phyloP scores from a whole-genome alignment of 2,888 invertebrate genomes.

The Zele albiditarsus region DNA sequence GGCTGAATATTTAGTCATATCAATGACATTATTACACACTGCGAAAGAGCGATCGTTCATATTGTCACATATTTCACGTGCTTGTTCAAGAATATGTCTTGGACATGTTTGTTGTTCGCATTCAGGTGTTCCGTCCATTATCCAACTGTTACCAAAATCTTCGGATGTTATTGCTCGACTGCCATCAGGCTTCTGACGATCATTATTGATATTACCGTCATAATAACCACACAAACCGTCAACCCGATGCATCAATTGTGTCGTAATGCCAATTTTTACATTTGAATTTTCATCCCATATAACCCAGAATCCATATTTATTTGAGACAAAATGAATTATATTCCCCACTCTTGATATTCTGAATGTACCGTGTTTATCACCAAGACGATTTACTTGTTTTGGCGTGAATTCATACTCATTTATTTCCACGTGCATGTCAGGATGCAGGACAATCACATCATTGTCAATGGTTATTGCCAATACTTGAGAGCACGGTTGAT shows the following conservation, averaged over 20 bases:
- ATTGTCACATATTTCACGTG: constrained; percentile 80
- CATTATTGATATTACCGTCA: constrained; percentile 80
- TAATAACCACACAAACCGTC: constrained; percentile 88
- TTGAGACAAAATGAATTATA: constrained; percentile 80
- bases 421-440: constrained; percentile 64
- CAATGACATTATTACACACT: constrained; percentile 78
- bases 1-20: constrained; percentile 81
- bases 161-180: constrained; percentile 76
- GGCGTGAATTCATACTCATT: constrained; percentile 62
- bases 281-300: constrained; percentile 81
- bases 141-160: constrained; percentile 87
- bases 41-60: constrained; percentile 81
- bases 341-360: constrained; percentile 81
- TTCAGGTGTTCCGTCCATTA: constrained; percentile 70
- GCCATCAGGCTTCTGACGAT: constrained; percentile 83
- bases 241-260: constrained; percentile 78
- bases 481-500: constrained; percentile 76
- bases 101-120: constrained; percentile 77
- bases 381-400: constrained; percentile 77
- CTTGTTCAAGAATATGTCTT: constrained; percentile 77
- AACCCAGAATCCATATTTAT: constrained; percentile 83
- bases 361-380: constrained; percentile 76
- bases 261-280: constrained; percentile 82
- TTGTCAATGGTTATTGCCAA: constrained; percentile 80
- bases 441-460: constrained; percentile 73